Conservation (phyloP, 2,888 invertebrate species). For the Trachelus troglodyta region DNA sequence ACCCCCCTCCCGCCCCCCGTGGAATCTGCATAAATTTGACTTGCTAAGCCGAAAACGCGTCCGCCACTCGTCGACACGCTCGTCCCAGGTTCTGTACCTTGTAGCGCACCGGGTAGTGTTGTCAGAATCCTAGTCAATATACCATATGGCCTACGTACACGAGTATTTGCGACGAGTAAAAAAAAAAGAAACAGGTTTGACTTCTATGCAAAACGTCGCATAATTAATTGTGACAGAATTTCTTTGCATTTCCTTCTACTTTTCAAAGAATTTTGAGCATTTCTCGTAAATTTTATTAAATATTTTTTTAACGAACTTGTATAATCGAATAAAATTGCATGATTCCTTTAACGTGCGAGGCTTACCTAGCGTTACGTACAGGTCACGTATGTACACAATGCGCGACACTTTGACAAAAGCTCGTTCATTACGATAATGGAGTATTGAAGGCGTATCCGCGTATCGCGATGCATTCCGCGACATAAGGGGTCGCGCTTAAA, state of each 20-base stretch:
- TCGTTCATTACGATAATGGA: conserved; percentile 51
- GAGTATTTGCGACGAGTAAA: background rate
- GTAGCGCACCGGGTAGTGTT: background rate
- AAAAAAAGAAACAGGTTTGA: background rate
- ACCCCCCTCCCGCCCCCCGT: background rate
- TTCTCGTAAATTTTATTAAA: background rate
- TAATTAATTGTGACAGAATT: background rate
- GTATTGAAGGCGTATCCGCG: conserved; percentile 27
- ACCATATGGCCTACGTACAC: background rate
- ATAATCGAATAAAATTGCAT: background rate
- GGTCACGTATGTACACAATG: background rate
- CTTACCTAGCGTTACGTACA: background rate
- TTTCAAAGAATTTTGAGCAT: background rate
- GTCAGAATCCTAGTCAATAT: background rate
- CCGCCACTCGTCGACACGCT: background rate
- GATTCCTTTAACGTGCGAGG: background rate
- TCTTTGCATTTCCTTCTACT: background rate
- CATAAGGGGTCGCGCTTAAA: background rate
- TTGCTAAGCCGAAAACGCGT: conserved; percentile 38
- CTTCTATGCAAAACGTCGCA: background rate
- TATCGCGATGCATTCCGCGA: background rate
- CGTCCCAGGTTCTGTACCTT: background rate
- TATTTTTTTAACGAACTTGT: no score
- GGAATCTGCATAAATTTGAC: conserved; percentile 61
- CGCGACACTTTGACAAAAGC: conserved; percentile 29